Evolutionary conservation across 2,888 invertebrate genomes (phyloP).

Genomic region (Drosophila lutescens): DNA sequence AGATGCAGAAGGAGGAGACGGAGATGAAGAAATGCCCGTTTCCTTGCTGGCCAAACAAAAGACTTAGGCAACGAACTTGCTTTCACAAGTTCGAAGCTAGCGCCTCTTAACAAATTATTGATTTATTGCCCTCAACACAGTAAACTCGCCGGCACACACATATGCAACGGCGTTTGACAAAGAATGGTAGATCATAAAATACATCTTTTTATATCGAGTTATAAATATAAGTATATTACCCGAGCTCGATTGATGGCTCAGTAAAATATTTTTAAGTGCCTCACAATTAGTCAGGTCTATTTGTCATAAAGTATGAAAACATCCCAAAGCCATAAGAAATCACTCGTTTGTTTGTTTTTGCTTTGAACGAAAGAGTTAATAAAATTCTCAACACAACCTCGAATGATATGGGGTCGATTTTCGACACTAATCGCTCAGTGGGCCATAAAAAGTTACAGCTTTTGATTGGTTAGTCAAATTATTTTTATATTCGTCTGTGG

Average conservation of each 20-base stretch:
- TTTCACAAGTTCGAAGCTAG: slow-evolving; percentile 64
- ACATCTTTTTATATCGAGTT: slow-evolving; percentile 16
- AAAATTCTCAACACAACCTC: slow-evolving; percentile 21
- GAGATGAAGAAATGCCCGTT: slow-evolving; percentile 26
- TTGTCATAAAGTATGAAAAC: slow-evolving; percentile 58
- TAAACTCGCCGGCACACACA: background rate
- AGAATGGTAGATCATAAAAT: slow-evolving; percentile 43
- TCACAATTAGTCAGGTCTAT: slow-evolving; percentile 70
- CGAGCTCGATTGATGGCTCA: slow-evolving; percentile 15
- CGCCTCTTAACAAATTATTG: slow-evolving; percentile 75
- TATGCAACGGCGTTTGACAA: slow-evolving; percentile 10
- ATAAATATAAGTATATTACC: slow-evolving; percentile 28
- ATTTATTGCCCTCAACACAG: slow-evolving; percentile 59
- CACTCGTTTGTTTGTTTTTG: background rate
- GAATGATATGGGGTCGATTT: slow-evolving; percentile 17
- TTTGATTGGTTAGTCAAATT: slow-evolving; percentile 1
- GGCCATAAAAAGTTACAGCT: background rate
- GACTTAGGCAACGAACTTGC: slow-evolving; percentile 79
- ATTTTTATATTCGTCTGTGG: background rate
- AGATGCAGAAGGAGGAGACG: background rate
- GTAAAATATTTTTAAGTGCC: slow-evolving; percentile 64
- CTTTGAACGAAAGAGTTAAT: slow-evolving; percentile 19
- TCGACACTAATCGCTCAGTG: background rate
- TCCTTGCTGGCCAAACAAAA: slow-evolving; percentile 70
- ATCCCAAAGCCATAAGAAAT: slow-evolving; percentile 19